Evolutionary conservation across 2,113 vertebrate genomes (phyloP).

Genomic region (Spea multiplicata): DNA sequence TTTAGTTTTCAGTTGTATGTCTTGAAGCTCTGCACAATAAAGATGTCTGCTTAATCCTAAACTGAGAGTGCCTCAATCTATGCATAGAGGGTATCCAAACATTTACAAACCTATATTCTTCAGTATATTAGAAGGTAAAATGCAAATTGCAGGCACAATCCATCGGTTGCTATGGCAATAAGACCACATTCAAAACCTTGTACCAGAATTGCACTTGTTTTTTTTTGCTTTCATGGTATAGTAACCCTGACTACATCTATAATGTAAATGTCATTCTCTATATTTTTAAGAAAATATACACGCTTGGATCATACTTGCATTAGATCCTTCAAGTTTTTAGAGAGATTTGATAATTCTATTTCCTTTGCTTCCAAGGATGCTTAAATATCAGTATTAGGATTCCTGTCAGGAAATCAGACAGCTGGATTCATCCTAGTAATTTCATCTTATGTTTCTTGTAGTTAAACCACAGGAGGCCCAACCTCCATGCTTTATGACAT

Average conservation of each 20-base stretch:
- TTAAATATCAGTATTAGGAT: conserved; percentile 21
- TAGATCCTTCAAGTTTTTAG: neutral
- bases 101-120: too few relatives aligned
- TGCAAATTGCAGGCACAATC: too few relatives aligned
- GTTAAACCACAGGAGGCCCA: conserved; percentile 35
- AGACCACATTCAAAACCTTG: too few relatives aligned
- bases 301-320: neutral
- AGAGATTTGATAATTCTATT: neutral
- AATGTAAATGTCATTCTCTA: neutral
- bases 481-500: conserved; percentile 32
- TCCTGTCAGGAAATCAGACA: conserved; percentile 37
- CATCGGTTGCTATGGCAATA: too few relatives aligned
- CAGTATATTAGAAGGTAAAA: too few relatives aligned
- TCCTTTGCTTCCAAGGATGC: conserved; percentile 15
- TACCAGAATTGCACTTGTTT: too few relatives aligned
- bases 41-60: too few relatives aligned
- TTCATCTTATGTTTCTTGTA: conserved; percentile 38
- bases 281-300: neutral
- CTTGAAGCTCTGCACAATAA: too few relatives aligned
- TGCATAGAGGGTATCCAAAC: too few relatives aligned
- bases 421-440: conserved; percentile 36
- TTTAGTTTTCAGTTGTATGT: too few relatives aligned
- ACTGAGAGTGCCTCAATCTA: too few relatives aligned
- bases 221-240: neutral
- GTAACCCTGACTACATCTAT: neutral